phyloP scores from a whole-genome alignment of 2,888 invertebrate genomes.

The Hydrotaea cyrtoneurina region DNA sequence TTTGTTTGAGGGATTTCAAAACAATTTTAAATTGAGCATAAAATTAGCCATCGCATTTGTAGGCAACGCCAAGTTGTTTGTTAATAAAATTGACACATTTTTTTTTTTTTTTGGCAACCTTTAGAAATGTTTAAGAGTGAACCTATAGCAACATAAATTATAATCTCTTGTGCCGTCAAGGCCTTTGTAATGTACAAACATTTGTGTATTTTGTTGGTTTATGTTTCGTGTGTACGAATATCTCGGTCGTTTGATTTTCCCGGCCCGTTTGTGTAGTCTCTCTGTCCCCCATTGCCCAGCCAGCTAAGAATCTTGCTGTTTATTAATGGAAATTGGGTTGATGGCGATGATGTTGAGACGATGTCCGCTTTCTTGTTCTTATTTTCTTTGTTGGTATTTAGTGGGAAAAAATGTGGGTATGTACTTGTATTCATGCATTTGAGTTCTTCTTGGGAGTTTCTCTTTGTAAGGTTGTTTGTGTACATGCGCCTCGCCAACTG shows the following conservation, averaged over 20 bases:
- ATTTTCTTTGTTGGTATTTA: constrained; percentile 3
- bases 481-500: constrained; percentile 62
- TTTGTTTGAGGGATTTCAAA: not conserved
- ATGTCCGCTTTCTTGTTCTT: constrained; percentile 1
- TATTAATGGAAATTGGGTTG: constrained; percentile 71
- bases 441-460: not conserved
- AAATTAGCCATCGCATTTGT: not conserved
- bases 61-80: not conserved
- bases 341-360: constrained; percentile 1
- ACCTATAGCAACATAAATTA: constrained; percentile 50
- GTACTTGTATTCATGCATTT: not conserved
- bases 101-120: constrained; percentile 14
- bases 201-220: not conserved
- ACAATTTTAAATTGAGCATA: constrained; percentile 4
- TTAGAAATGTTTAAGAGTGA: constrained; percentile 10
- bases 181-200: not conserved
- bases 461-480: constrained; percentile 17
- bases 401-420: not conserved
- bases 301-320: not conserved
- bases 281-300: not conserved
- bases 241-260: not conserved
- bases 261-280: not conserved
- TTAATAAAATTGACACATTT: not conserved
- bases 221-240: not conserved
- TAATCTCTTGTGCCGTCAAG: constrained; percentile 3